Evolutionary conservation across 2,888 invertebrate species (phyloP).

Genomic region (Drosophila kanekoi): DNA sequence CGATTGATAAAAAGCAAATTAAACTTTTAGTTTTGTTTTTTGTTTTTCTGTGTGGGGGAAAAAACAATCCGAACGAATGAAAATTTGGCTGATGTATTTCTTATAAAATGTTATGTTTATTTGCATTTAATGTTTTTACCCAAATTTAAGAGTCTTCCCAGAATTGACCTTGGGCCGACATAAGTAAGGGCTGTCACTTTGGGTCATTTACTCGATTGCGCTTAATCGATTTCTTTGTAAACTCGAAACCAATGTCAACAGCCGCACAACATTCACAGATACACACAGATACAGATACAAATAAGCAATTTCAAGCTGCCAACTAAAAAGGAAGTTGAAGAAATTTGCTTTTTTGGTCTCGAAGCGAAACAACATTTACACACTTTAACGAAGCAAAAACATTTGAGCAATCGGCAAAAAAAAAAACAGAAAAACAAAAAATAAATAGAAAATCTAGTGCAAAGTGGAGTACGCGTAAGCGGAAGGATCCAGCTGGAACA

Average conservation of each 20-base stretch:
- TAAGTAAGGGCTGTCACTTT: conserved; percentile 45
- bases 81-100: conserved; percentile 20
- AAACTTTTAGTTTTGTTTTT: conserved; percentile 29
- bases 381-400: conserved; percentile 78
- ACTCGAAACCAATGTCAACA: conserved; percentile 84
- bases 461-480: conserved; percentile 14
- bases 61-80: background rate
- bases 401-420: conserved; percentile 54
- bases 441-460: conserved; percentile 45
- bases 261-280: conserved; percentile 61
- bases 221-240: conserved; percentile 84
- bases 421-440: conserved; percentile 41
- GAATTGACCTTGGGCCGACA: conserved; percentile 63
- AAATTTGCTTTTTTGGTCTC: conserved; percentile 55
- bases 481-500: conserved; percentile 30
- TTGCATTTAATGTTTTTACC: conserved; percentile 21
- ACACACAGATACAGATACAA: conserved; percentile 36
- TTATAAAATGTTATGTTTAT: conserved; percentile 36
- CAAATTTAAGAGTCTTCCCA: conserved; percentile 21
- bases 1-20: conserved; percentile 3
- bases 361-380: conserved; percentile 75
- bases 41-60: background rate
- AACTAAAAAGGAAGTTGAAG: conserved; percentile 60
- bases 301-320: conserved; percentile 65
- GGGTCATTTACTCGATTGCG: conserved; percentile 82